A percentile compares a stretch with the other conserved stretches of the same genome.
These are phyloP conservation scores for Synaphobranchus kaupii DNA, from an alignment of 2,797 vertebrate genomes.

Conservation along the genomic window DNA sequence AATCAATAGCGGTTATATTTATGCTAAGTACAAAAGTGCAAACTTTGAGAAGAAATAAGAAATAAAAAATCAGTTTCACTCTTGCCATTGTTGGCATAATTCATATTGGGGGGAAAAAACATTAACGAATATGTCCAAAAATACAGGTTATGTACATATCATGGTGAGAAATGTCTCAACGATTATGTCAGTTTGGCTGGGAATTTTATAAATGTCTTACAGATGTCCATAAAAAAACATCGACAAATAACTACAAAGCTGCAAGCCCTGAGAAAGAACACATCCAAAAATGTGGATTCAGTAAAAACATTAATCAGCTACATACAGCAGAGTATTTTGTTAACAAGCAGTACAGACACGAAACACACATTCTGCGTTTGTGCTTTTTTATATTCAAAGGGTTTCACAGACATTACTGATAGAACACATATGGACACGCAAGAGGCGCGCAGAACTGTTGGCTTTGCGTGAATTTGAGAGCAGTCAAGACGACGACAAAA, in stretches of 20 bases:
- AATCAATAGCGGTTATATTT: conserved; percentile 57
- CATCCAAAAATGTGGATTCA: not conserved
- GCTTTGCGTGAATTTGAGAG: not conserved
- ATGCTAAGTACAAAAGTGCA: conserved; percentile 30
- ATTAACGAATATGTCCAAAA: not conserved
- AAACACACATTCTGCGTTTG: not conserved
- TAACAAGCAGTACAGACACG: not conserved
- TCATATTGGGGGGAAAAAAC: not conserved
- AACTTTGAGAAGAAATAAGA: conserved; percentile 5
- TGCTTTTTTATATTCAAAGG: not conserved
- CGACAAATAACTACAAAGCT: conserved; percentile 17
- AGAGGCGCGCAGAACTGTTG: too few species aligned
- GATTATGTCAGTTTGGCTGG: not conserved
- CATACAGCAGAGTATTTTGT: not conserved
- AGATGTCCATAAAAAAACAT: conserved; percentile 24
- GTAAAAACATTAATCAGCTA: not conserved
- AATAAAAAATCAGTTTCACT: conserved; percentile 26
- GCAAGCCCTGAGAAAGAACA: not conserved
- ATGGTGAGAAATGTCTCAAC: not conserved
- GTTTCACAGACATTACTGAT: not conserved
- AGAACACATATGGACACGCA: not conserved
- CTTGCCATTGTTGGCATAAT: conserved; percentile 37
- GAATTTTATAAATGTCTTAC: not conserved
- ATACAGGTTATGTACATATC: not conserved
- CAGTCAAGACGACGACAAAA: not conserved